Conservation (phyloP, 2,888 invertebrate genomes). For the Camponotus fellah region DNA sequence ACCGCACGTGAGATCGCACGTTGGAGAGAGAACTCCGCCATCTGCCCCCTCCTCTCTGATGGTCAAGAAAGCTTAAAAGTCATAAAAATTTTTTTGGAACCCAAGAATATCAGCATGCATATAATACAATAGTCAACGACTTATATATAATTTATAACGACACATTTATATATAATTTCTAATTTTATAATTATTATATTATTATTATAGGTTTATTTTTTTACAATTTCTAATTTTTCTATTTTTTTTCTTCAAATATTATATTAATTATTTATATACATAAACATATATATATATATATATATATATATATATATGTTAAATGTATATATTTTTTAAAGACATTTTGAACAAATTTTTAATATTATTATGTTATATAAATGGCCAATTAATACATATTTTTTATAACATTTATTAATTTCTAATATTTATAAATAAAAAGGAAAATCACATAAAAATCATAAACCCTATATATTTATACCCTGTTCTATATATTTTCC, state of each 20-base stretch:
- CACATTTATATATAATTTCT: no score
- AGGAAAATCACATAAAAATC: background rate
- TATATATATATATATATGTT: no score
- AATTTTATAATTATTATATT: no score
- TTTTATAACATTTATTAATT: no score
- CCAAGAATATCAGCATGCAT: background rate
- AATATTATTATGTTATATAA: background rate
- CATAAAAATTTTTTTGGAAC: slow-evolving; percentile 5
- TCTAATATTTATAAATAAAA: no score
- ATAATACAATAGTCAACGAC: background rate
- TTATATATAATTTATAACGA: no score
- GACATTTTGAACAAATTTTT: no score
- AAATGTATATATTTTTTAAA: no score
- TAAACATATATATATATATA: no score
- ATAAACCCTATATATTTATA: no score
- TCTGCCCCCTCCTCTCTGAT: background rate
- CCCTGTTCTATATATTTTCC: background rate
- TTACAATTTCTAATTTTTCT: background rate
- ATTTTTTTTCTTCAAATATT: background rate
- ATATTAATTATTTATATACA: background rate
- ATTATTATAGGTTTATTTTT: no score
- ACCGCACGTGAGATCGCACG: slow-evolving; percentile 62
- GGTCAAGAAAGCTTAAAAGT: slow-evolving; percentile 12
- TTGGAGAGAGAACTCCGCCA: slow-evolving; percentile 27
- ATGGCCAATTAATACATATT: no score